Conservation (phyloP, 2,888 invertebrate genomes). For the Digitonthophagus gazella region DNA sequence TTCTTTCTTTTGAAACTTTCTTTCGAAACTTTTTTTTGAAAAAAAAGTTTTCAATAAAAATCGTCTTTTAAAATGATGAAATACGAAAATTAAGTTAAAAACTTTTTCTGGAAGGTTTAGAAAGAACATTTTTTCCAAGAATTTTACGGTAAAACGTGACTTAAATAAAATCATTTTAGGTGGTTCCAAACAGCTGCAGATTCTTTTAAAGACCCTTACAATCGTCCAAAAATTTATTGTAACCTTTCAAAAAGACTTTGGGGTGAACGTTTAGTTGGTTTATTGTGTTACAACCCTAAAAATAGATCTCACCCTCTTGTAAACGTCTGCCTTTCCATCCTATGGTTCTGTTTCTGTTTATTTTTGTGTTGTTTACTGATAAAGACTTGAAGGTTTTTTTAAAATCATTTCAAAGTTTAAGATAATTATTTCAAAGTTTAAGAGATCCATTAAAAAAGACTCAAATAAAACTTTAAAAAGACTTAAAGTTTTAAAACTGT, state of each 20-base stretch:
- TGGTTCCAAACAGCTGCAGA: too few relatives aligned
- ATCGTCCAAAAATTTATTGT: background rate
- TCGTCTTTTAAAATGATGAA: too few relatives aligned
- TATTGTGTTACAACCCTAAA: background rate
- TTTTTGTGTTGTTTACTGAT: background rate
- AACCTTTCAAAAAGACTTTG: background rate
- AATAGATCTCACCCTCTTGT: background rate
- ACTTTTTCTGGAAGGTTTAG: too few relatives aligned
- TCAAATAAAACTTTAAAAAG: too few relatives aligned
- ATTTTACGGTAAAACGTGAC: background rate
- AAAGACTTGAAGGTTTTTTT: too few relatives aligned
- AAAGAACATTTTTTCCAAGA: background rate
- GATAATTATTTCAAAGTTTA: too few relatives aligned
- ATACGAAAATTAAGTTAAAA: too few relatives aligned
- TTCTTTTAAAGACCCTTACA: too few relatives aligned
- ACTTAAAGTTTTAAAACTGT: background rate
- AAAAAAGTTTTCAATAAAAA: background rate
- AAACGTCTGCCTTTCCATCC: background rate
- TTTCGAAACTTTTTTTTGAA: background rate
- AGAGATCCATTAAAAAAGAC: too few relatives aligned
- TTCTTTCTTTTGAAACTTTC: background rate
- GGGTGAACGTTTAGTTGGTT: background rate
- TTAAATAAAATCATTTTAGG: too few relatives aligned
- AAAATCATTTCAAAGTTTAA: too few relatives aligned
- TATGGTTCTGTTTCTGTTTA: background rate